Evolutionary conservation across 2,113 vertebrate genomes (phyloP), one percentile per base, ranked within the genome.

Genomic region (Myrmecobius fasciatus): DNA sequence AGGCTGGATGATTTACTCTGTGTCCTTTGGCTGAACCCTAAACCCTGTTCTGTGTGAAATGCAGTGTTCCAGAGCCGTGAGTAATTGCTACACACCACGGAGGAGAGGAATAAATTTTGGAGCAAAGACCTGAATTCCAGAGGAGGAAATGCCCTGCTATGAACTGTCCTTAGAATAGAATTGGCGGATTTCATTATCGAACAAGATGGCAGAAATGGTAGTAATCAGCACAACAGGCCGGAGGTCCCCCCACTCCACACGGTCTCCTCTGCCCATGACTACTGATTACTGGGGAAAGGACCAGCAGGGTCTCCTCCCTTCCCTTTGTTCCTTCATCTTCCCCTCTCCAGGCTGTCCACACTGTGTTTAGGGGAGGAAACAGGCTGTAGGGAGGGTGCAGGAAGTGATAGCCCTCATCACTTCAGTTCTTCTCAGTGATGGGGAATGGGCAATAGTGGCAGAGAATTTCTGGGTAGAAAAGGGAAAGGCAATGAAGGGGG

Each of bases 11-110:
- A n/a, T 0, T 89, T 94, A 89, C 91, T 93, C 95, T 0, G 0
- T 26, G 52, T 93, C 97, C 92, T 91, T 94, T 89, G 97, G 96
- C 95, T 96, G 96, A 98, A 97, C 95, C 95, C 97, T 92, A 94
- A 91, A 95, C 91, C 93, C 94, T 11, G 0, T 60, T 25, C 31
- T 4, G 17, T 93, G 26, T 67, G 83, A 89, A 96, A 96, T 92
- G 75, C 52, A 91, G 83, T 67, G 89, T 25, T 96, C 93, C 52
- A 89, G 3, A 2, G 25, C 83, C 51, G 89, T 22, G 52, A 94
- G 67, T 6, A 92, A 52, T 48, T 8, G 0, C 43, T 52, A 60
- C 24, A 95, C 75, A 93, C 31, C 10, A 31, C 25, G 5, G 49
- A 90, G 11, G 43, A 28, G 92, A 93, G 67, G 53, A 96, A 92